Percentiles rank a stretch among this genome's conserved stretches.
These are phyloP conservation scores for Cheilosia vernalis DNA, from an alignment of 2,888 invertebrate genomes.

Conservation along the genomic window DNA sequence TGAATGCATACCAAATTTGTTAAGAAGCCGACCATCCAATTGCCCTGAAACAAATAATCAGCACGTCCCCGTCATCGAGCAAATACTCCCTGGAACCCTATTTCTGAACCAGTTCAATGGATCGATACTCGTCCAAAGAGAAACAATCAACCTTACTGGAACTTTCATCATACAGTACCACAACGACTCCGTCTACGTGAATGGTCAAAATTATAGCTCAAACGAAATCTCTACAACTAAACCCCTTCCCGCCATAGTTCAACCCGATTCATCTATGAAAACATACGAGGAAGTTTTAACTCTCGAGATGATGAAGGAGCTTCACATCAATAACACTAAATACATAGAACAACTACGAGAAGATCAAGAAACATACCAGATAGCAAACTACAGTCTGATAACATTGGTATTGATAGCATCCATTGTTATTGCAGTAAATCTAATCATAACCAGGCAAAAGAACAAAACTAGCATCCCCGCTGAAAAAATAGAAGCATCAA, in stretches of 20 bases:
- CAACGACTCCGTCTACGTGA: not conserved
- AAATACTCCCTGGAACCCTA: not conserved
- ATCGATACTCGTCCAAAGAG: constrained; percentile 5
- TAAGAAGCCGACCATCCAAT: not conserved
- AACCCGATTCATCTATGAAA: constrained; percentile 4
- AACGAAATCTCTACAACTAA: not conserved
- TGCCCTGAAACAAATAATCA: not conserved
- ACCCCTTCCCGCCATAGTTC: constrained; percentile 15
- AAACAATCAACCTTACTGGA: constrained; percentile 12
- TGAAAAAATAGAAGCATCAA: too few relatives aligned
- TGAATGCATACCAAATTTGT: not conserved
- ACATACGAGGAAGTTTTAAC: not conserved
- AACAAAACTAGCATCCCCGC: too few relatives aligned
- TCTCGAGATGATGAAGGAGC: constrained; percentile 9
- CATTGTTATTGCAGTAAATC: too few relatives aligned
- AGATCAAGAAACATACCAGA: too few relatives aligned
- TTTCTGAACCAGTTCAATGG: not conserved
- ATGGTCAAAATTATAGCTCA: too few relatives aligned
- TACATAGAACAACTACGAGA: too few relatives aligned
- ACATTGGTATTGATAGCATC: too few relatives aligned
- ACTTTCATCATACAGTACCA: constrained; percentile 11
- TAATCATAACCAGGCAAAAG: too few relatives aligned
- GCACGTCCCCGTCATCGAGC: not conserved
- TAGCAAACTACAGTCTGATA: too few relatives aligned
- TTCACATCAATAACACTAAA: constrained; percentile 1